A percentile compares a stretch with the other conserved stretches of the same genome.
Evolutionary conservation across 2,797 vertebrate genomes (phyloP).

Genomic region (Galagoides demidoff): DNA sequence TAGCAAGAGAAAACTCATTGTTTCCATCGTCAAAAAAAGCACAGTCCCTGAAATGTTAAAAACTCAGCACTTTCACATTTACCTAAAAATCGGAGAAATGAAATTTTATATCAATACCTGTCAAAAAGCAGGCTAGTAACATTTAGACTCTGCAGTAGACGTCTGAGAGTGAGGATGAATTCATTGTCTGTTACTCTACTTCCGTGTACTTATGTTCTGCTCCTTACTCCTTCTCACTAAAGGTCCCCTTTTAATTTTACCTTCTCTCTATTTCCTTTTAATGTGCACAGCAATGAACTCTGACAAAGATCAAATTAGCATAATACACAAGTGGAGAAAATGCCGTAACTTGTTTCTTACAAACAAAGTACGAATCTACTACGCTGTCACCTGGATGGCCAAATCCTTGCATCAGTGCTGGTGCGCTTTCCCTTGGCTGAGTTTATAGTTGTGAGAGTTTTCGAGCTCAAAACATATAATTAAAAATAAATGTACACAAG

Average conservation of each 20-base stretch:
- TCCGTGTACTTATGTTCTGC: not conserved
- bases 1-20: not conserved
- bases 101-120: not conserved
- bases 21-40: not conserved
- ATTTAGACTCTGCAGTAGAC: not conserved
- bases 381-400: not conserved
- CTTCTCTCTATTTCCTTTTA: not conserved
- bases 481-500: not conserved
- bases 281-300: not conserved
- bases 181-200: not conserved
- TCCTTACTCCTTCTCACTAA: not conserved
- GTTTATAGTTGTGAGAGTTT: not conserved
- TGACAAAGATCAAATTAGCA: constrained; percentile 21
- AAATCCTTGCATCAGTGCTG: not conserved
- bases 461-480: not conserved
- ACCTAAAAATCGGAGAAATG: constrained; percentile 4
- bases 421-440: not conserved
- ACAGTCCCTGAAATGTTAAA: not conserved
- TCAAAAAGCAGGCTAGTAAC: not conserved
- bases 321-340: constrained; percentile 3
- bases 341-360: not conserved
- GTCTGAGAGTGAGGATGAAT: not conserved
- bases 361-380: not conserved
- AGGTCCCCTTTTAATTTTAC: not conserved
- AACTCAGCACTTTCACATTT: not conserved